Percentiles rank a stretch among this genome's conserved stretches.
These are phyloP conservation scores for Ectobius pallidus DNA, from an alignment of 2,888 invertebrate genomes.

Conservation along the genomic window DNA sequence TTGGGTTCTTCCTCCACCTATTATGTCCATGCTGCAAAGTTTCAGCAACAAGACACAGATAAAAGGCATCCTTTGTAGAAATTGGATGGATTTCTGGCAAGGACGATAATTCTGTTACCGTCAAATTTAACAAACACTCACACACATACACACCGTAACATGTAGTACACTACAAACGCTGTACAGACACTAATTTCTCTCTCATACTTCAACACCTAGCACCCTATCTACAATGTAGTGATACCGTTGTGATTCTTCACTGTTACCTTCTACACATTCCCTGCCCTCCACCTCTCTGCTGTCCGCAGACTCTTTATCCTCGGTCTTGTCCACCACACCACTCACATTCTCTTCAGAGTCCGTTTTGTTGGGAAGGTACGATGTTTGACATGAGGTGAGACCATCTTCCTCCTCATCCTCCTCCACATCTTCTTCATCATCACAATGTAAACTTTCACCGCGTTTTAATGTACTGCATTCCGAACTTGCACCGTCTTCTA, in stretches of 20 bases:
- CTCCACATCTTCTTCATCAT: conserved; percentile 49
- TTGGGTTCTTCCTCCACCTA: background rate
- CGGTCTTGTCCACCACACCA: conserved; percentile 39
- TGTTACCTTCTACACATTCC: conserved; percentile 53
- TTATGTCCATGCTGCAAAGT: background rate
- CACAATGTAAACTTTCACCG: conserved; percentile 44
- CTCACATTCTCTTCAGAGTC: background rate
- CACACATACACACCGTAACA: background rate
- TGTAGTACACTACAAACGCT: background rate
- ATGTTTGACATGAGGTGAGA: background rate
- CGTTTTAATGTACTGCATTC: conserved; percentile 45
- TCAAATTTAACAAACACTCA: background rate
- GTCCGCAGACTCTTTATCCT: conserved; percentile 48
- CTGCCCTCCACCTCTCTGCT: conserved; percentile 52
- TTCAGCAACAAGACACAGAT: background rate
- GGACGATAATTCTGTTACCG: background rate
- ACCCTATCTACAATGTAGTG: conserved; percentile 84
- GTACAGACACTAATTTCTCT: background rate
- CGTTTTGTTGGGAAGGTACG: background rate
- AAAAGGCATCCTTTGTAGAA: background rate
- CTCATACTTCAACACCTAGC: conserved; percentile 83
- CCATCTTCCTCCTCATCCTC: conserved; percentile 37
- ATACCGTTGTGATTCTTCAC: conserved; percentile 61
- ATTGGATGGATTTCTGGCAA: background rate
- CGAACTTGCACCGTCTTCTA: conserved; percentile 58